Conservation (phyloP, 1,140 invertebrate species). For the Ceratosolen solmsi region DNA sequence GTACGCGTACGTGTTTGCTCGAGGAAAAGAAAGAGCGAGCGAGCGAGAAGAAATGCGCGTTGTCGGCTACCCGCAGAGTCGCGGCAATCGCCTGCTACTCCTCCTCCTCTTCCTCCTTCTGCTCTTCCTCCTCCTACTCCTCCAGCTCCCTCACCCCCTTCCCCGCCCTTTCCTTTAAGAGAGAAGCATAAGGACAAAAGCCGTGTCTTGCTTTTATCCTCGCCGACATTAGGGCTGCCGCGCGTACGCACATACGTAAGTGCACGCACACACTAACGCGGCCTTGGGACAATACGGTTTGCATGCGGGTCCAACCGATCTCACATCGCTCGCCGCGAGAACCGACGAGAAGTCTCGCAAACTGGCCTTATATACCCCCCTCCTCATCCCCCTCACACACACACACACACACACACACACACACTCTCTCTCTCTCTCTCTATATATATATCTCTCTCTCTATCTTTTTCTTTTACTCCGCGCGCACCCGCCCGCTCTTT, state of each 20-base stretch:
- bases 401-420: no score
- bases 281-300: constrained; percentile 64
- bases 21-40: constrained; percentile 2
- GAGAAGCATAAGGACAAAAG: constrained; percentile 60
- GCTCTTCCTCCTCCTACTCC: not conserved
- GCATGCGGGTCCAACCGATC: constrained; percentile 70
- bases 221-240: constrained; percentile 60
- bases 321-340: constrained; percentile 59
- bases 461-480: no score
- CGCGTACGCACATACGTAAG: constrained; percentile 41
- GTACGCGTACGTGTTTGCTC: constrained; percentile 7
- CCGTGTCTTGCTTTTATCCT: constrained; percentile 64
- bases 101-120: constrained; percentile 35
- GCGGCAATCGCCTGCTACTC: not conserved
- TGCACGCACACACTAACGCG: constrained; percentile 21
- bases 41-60: constrained; percentile 13
- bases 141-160: constrained; percentile 32
- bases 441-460: no score
- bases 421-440: no score
- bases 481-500: not conserved
- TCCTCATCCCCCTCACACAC: no score
- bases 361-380: constrained; percentile 44
- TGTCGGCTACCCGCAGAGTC: constrained; percentile 61
- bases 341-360: constrained; percentile 35
- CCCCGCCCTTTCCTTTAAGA: constrained; percentile 55